These are phyloP conservation scores for Castor canadensis DNA, from an alignment of 2,113 vertebrate genomes.

Conservation along the genomic window DNA sequence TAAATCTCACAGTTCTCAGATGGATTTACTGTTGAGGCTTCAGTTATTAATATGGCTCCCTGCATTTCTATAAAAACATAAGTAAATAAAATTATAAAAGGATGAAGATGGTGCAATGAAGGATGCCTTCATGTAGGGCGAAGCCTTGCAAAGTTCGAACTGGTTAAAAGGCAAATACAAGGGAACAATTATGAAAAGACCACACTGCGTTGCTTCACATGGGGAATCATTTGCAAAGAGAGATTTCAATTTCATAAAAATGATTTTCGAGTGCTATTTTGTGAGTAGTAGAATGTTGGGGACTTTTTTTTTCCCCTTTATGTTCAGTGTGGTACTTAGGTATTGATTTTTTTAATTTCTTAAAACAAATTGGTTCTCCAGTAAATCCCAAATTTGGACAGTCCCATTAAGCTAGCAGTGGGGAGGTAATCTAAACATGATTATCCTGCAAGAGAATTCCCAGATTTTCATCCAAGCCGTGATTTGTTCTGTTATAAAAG, in stretches of 20 bases:
- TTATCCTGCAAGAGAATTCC: slow-evolving; percentile 86
- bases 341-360: slow-evolving; percentile 89
- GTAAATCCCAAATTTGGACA: slow-evolving; percentile 86
- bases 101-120: neutral
- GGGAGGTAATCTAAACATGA: slow-evolving; percentile 85
- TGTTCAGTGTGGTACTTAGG: slow-evolving; percentile 81
- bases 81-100: slow-evolving; percentile 3
- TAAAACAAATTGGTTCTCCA: slow-evolving; percentile 86
- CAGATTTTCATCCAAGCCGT: slow-evolving; percentile 86
- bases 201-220: neutral
- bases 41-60: neutral
- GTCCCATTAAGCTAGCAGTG: slow-evolving; percentile 84
- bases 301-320: slow-evolving; percentile 77
- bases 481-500: slow-evolving; percentile 87
- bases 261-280: slow-evolving; percentile 79
- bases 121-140: neutral
- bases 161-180: slow-evolving; percentile 48
- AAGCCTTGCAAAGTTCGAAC: neutral
- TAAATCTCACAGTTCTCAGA: neutral
- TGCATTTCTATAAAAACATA: neutral
- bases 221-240: slow-evolving; percentile 78
- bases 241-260: slow-evolving; percentile 83
- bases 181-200: slow-evolving; percentile 37
- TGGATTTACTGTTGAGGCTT: neutral
- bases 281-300: slow-evolving; percentile 68